Base-by-base conservation (phyloP, 2,888 invertebrate species). In the Tortrix viridana region DNA sequence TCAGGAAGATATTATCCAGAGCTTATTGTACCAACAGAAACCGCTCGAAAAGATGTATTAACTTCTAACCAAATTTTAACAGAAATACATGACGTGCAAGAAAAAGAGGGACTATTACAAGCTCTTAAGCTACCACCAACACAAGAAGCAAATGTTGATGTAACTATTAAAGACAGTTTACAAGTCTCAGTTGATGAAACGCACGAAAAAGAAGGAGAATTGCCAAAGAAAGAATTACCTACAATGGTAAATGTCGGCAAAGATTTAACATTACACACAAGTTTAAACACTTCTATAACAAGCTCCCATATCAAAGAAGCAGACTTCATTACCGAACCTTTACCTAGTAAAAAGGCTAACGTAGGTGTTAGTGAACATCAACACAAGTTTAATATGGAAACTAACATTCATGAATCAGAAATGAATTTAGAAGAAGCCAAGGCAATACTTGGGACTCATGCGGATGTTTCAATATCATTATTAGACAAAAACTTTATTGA, bases 1-100 rank as follows among this genome's bases (percentile, higher is more conserved):
- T 95, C 96, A 7, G 95, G 95, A 14, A 96, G 96, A 86, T 96
- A 96, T 77, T 94, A 96, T 77, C 96, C 96, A 3, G 96, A 96
- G 84, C 83, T 95, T 54, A 95, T 96, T 76, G 96, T 96, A 1
- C 95, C 96, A 0, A 96, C 96, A 2, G 96, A 96, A 93, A 92
- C 94, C 9, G 96, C 96, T 3, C 94, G 93, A 22, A 92, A 94
- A 80, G 92, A 94, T 62, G 83, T 96, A 0, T 88, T 95, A 32
- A 90, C 95, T 12, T 95, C 95, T 68, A 95, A 94, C 76, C 94
- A 95, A 80, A 81, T 95, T 48, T 83, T 94, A 4, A 95, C 95
- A 16, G 93, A 94, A 83, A 93, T 94, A 76, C 94, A 94, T 71
- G 83, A 94, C 72, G 93, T 94, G 1, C 94, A 95, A 65, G 96